phyloP scores from a whole-genome alignment of 1,140 invertebrate species.

The Drosophila pandora region DNA sequence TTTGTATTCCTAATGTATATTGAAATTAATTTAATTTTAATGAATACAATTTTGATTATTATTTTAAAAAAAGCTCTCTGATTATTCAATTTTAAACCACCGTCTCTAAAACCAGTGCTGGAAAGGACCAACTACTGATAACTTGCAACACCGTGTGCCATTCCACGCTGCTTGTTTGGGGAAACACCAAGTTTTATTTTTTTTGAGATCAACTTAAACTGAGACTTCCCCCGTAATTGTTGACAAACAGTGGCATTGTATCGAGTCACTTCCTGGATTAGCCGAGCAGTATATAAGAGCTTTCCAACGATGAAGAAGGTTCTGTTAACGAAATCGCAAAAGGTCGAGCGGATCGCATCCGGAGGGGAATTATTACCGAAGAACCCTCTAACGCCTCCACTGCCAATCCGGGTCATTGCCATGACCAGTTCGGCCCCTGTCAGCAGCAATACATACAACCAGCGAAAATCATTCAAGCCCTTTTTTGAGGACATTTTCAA shows the following conservation, averaged over 20 bases:
- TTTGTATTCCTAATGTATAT: too few relatives aligned
- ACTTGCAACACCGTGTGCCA: conserved; percentile 18
- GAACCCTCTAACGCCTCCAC: not conserved
- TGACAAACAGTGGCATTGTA: not conserved
- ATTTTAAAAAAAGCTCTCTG: not conserved
- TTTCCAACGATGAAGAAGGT: conserved; percentile 63
- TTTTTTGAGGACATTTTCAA: conserved; percentile 72
- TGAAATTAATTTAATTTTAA: too few relatives aligned
- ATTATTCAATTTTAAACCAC: not conserved
- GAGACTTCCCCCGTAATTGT: conserved; percentile 35
- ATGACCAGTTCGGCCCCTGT: conserved; percentile 17
- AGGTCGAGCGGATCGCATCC: conserved; percentile 22
- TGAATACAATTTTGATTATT: too few relatives aligned
- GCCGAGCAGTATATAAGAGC: not conserved
- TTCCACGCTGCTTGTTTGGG: conserved; percentile 49
- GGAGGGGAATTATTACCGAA: conserved; percentile 21
- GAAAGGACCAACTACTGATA: not conserved
- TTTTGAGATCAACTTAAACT: conserved; percentile 35
- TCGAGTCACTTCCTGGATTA: not conserved
- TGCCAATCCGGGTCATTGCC: conserved; percentile 21
- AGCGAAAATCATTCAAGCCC: conserved; percentile 59
- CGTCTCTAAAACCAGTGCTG: conserved; percentile 18
- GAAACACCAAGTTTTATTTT: conserved; percentile 58
- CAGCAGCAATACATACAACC: conserved; percentile 52
- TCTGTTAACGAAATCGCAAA: conserved; percentile 62